Percentiles rank a stretch among this genome's conserved stretches.
These are phyloP conservation scores for Andinoacara biseriatus DNA, from an alignment of 2,113 vertebrate species.

Conservation along the genomic window DNA sequence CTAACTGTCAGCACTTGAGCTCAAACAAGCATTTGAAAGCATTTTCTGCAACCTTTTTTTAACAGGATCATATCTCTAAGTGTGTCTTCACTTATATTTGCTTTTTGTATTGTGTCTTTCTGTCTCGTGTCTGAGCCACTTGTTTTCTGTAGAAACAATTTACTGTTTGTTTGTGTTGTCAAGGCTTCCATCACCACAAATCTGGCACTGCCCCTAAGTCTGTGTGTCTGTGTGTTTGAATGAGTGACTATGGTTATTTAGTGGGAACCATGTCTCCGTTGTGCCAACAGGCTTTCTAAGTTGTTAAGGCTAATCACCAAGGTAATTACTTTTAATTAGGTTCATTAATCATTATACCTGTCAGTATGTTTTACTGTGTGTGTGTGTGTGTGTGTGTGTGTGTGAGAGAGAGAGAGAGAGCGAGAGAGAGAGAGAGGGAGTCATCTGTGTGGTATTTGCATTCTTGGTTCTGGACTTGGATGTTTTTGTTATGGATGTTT, in stretches of 20 bases:
- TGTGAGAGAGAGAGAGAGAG: neutral
- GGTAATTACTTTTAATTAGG: constrained; percentile 75
- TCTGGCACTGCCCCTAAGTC: neutral
- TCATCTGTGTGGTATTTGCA: too few species aligned
- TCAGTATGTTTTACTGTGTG: constrained; percentile 47
- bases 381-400: neutral
- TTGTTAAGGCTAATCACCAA: constrained; percentile 68
- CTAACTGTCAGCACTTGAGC: neutral
- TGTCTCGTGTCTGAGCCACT: neutral
- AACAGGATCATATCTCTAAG: neutral
- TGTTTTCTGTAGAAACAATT: constrained; percentile 47
- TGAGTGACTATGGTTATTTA: constrained; percentile 41
- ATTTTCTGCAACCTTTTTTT: neutral
- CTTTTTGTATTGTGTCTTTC: neutral
- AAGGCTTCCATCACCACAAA: constrained; percentile 17
- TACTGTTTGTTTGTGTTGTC: constrained; percentile 27
- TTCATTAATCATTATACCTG: constrained; percentile 77
- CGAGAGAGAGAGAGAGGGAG: too few species aligned
- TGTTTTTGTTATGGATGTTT: neutral
- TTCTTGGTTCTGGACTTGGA: neutral
- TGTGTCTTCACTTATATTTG: neutral
- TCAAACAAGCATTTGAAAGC: neutral
- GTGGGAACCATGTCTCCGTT: constrained; percentile 50
- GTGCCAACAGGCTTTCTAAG: constrained; percentile 71
- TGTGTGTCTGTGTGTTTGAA: constrained; percentile 24